A percentile compares a stretch with the other conserved stretches of the same genome.
Conservation (phyloP, 2,888 invertebrate genomes). For the Drosophila affinis region DNA sequence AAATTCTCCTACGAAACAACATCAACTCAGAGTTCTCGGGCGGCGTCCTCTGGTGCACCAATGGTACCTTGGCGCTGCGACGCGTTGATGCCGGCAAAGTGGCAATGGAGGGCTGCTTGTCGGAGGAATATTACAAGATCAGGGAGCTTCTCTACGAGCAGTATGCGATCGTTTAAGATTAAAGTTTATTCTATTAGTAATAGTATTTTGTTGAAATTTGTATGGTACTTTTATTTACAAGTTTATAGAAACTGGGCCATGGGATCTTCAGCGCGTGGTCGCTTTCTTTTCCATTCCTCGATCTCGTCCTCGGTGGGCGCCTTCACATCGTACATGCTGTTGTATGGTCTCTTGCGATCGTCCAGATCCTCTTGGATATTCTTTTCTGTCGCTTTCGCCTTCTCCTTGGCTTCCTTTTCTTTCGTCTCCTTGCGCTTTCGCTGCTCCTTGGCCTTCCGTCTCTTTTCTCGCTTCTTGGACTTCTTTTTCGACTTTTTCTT, state of each 20-base stretch:
- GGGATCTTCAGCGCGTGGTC: constrained; percentile 94
- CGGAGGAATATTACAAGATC: constrained; percentile 97
- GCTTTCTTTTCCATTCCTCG: constrained; percentile 96
- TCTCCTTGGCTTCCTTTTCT: constrained; percentile 19
- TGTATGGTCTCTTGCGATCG: constrained; percentile 96
- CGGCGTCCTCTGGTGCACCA: constrained; percentile 97
- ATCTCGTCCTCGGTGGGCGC: constrained; percentile 96
- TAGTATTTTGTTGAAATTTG: background rate
- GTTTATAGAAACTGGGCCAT: constrained; percentile 90
- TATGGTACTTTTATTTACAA: constrained; percentile 2
- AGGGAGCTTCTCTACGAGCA: constrained; percentile 96
- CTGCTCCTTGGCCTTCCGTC: constrained; percentile 74
- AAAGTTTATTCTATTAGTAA: constrained; percentile 9
- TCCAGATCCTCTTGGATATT: constrained; percentile 86
- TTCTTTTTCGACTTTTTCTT: constrained; percentile 76
- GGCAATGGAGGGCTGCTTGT: constrained; percentile 95
- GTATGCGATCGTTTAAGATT: constrained; percentile 93
- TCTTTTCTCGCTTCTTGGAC: constrained; percentile 78
- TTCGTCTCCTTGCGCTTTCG: constrained; percentile 13
- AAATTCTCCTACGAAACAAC: constrained; percentile 89
- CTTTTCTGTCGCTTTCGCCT: constrained; percentile 73
- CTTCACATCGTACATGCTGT: constrained; percentile 93
- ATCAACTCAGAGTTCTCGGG: constrained; percentile 94
- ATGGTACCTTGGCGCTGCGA: constrained; percentile 94
- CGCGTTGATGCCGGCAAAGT: constrained; percentile 96